Conservation (phyloP, 2,113 vertebrate species). For the Ibidorhyncha struthersii region DNA sequence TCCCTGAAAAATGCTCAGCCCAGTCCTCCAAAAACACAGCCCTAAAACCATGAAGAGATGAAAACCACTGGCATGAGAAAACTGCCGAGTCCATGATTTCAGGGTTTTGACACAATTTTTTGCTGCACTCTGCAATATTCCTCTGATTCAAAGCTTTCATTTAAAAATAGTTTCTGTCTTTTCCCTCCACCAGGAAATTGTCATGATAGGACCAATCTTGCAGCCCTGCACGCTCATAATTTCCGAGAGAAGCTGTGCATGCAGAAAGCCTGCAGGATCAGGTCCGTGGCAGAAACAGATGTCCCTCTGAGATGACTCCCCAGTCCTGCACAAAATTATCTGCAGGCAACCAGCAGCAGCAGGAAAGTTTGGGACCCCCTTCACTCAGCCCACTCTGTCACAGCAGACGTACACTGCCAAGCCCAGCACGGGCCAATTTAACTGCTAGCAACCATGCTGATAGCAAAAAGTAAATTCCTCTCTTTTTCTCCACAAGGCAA, state of each 20-base stretch:
- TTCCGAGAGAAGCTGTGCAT: neutral
- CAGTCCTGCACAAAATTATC: neutral
- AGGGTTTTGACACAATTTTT: conserved; percentile 42
- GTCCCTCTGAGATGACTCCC: neutral
- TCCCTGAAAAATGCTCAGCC: neutral
- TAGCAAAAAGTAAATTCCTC: neutral
- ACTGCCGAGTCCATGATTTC: conserved; percentile 37
- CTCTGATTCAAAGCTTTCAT: conserved; percentile 50
- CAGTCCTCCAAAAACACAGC: neutral
- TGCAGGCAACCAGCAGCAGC: neutral
- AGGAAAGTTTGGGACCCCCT: neutral
- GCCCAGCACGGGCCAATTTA: neutral
- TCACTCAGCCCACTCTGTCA: neutral
- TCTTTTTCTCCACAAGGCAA: neutral
- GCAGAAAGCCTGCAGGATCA: neutral
- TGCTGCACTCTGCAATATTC: conserved; percentile 51
- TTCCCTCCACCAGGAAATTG: conserved; percentile 33
- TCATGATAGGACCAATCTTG: neutral
- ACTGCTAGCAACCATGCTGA: neutral
- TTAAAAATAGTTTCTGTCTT: conserved; percentile 47
- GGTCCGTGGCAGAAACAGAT: neutral
- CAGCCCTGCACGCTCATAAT: neutral
- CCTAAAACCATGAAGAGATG: conserved; percentile 35
- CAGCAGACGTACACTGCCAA: neutral
- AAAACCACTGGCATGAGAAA: conserved; percentile 29